Evolutionary conservation across 2,888 invertebrate genomes (phyloP).

Genomic region (Cybosia mesomella): DNA sequence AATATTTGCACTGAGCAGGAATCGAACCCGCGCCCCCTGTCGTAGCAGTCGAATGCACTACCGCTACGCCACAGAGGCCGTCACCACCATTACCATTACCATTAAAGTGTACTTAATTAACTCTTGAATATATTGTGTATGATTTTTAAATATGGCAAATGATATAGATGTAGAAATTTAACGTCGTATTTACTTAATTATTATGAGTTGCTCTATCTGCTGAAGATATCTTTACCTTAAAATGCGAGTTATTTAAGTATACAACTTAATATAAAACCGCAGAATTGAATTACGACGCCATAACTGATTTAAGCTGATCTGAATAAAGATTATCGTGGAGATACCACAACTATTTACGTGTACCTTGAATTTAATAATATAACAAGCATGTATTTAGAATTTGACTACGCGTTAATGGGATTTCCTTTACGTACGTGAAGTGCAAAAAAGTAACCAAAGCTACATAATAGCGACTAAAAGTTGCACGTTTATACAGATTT

Average conservation of each 20-base stretch:
- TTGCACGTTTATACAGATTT: conserved; percentile 7
- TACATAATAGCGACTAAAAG: conserved; percentile 12
- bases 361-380: not conserved
- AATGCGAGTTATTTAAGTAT: conserved; percentile 25
- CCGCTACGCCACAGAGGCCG: no score
- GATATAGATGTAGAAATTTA: not conserved
- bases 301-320: conserved; percentile 28
- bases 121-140: no score
- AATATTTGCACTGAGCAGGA: no score
- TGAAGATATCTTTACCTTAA: conserved; percentile 16
- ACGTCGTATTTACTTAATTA: not conserved
- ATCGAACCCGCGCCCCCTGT: no score
- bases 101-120: no score
- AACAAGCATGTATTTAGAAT: not conserved
- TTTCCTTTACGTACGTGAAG: not conserved
- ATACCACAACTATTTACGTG: conserved; percentile 37
- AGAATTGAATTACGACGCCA: conserved; percentile 19
- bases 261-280: conserved; percentile 28
- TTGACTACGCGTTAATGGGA: not conserved
- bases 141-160: no score
- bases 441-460: not conserved
- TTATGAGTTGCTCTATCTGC: not conserved
- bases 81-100: no score
- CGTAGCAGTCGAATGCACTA: no score
- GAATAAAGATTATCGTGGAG: conserved; percentile 25